Evolutionary conservation across 2,888 invertebrate species (phyloP), one percentile per base, ranked within the genome.

Genomic region (Napeogenes inachia): DNA sequence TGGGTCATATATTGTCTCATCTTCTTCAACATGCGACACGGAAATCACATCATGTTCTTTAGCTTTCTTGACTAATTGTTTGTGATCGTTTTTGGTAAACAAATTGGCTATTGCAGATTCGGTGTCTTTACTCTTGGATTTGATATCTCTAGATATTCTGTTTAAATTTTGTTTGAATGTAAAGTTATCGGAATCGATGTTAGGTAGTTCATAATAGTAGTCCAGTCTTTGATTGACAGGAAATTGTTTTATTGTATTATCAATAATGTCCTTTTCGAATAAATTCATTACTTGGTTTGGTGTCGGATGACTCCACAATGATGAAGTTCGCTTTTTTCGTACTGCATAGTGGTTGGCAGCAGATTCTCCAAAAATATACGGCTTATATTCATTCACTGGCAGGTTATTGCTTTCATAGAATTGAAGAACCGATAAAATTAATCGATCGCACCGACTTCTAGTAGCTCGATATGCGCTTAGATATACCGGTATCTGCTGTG

Each of bases 281-380:
- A 95, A 87, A 63, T 94, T 94, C 67, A 97, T 84, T 2, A 96
- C 93, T 81, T 95, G 94, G 55, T 92, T 92, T 30, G 94, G 92
- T 42, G 94, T 93, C 0, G 95, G 94, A 78, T 95, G 95, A 61
- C 94, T 92, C 92, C 93, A 93, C 6, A 95, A 76, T 30, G 92
- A 93, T 2, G 91, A 78, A 0, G 85, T 77, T 62, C 91, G 84
- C 58, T 83, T 89, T 65, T 92, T 91, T 57, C 92, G 89, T 0
- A 96, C 91, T 2, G 95, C 94, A 76, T 96, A 96, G 78, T 95
- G 93, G 58, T 93, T 93, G 0, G 95, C 93, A 0, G 96, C 97
- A 3, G 95, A 93, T 76, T 93, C 93, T 0, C 97, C 97, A 95
- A 96, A 98, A 0, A 97, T 86, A 73, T 95, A 95, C 0, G 97